Evolutionary conservation across 2,888 invertebrate genomes (phyloP).

Genomic region (Mythimna vitellina): DNA sequence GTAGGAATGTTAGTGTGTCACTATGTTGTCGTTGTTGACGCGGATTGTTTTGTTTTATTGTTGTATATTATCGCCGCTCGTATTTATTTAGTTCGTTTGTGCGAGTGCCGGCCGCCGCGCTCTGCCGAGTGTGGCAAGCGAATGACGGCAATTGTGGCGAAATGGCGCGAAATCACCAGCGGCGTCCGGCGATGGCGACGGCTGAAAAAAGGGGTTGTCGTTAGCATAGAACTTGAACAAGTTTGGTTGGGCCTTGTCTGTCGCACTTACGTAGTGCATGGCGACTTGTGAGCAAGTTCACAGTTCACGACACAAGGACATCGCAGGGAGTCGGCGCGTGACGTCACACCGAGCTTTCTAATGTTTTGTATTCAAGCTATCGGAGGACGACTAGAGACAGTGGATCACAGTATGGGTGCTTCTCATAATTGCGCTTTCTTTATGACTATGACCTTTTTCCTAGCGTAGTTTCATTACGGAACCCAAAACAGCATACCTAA

Average conservation of each 20-base stretch:
- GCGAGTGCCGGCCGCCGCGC: conserved; percentile 55
- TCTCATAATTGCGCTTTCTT: conserved; percentile 12
- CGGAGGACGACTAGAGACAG: conserved; percentile 11
- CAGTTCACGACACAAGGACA: conserved; percentile 47
- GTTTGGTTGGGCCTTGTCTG: conserved; percentile 31
- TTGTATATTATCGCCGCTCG: conserved; percentile 40
- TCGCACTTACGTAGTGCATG: neutral
- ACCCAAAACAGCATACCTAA: neutral
- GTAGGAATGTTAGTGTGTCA: conserved; percentile 60
- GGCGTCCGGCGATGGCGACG: conserved; percentile 33
- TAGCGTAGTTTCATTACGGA: no score
- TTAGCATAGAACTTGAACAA: conserved; percentile 53
- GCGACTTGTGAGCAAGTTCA: conserved; percentile 36
- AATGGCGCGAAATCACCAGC: conserved; percentile 62
- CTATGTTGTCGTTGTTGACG: conserved; percentile 33
- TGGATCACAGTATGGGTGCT: neutral
- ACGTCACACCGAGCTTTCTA: conserved; percentile 59
- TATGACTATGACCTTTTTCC: neutral
- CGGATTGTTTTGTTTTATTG: conserved; percentile 43
- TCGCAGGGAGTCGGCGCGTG: conserved; percentile 41
- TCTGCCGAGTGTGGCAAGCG: conserved; percentile 61
- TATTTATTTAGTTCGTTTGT: conserved; percentile 30
- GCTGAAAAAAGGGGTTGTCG: conserved; percentile 62
- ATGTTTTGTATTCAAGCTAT: conserved; percentile 52
- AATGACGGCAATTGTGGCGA: conserved; percentile 56